Base-by-base conservation (phyloP, 1,140 invertebrate genomes). In the Propsilocerus akamusi region DNA sequence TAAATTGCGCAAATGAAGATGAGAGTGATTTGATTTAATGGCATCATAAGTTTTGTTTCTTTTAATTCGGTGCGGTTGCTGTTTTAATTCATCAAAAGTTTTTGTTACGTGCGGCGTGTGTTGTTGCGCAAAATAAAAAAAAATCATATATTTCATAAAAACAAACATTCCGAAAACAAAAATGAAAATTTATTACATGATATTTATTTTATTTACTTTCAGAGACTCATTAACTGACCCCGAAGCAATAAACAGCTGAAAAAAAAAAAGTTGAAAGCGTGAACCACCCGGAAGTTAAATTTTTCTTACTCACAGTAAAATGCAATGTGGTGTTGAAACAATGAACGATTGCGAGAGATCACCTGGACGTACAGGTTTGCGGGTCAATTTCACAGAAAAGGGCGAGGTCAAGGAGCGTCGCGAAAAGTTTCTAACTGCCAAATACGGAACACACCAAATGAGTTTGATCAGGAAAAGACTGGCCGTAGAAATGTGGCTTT, bases 401-500 rank as follows among this genome's bases (percentile, higher is more conserved):
- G 83, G 81, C 23, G 74, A 85, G 69, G 80, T 90, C 20, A 88
- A 88, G 64, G 85, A 90, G 63, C 76, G 84, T 17, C 70, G 86
- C 26, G 88, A 94, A 67, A 93, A 94, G 68, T 96, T 95, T 68
- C 77, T 96, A 52, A 96, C 92, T 26, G 91, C 92, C 53, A 96
- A 96, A 66, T 97, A 96, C 62, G 91, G 91, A 50, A 85, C 85
- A 54, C 92, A 96, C 71, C 92, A 96, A 72, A 97, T 96, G 92
- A 87, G 81, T 58, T 77, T 96, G 53, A 97, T 97, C 59, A 77
- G 91, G 55, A 96, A 96, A 69, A 72, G 92, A 61, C 72, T 96
- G 51, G 83, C 85, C 10, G 92, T 96, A 8, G 93, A 97, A 69
- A 94, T 96, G 86, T 96, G 92, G 92, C 77, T 97, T 34, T 95